Evolutionary conservation across 2,888 invertebrate genomes (phyloP).

Genomic region (Hydropsyche betteni): DNA sequence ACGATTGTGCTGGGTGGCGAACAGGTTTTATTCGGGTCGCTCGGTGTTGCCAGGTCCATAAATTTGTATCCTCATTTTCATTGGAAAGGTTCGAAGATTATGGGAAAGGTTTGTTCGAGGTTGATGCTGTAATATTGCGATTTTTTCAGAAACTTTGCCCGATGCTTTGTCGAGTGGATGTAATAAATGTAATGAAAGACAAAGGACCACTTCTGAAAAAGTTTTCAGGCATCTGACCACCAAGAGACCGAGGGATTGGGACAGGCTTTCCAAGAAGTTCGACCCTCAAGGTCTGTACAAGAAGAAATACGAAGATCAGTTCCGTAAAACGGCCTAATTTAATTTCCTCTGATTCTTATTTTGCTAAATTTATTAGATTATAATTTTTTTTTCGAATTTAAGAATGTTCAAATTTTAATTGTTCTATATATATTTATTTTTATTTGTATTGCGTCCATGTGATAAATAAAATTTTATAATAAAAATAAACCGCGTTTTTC

Average conservation of each 20-base stretch:
- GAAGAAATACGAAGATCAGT: conserved; percentile 60
- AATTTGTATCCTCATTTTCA: no score
- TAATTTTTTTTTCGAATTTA: background rate
- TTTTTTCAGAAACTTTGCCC: conserved; percentile 68
- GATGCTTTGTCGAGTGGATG: conserved; percentile 72
- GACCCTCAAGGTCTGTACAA: conserved; percentile 70
- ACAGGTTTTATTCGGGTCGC: no score
- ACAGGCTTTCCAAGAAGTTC: conserved; percentile 63
- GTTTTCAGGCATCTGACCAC: conserved; percentile 66
- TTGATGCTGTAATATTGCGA: background rate
- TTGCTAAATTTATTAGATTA: background rate
- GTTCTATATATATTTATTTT: conserved; percentile 5
- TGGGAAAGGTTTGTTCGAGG: no score
- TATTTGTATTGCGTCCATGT: background rate
- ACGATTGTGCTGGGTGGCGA: no score
- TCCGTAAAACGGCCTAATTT: conserved; percentile 23
- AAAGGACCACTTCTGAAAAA: conserved; percentile 69
- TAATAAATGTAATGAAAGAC: conserved; percentile 71
- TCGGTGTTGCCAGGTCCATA: no score
- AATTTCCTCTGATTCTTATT: no score
- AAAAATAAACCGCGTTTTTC: no score
- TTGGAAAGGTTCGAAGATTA: no score
- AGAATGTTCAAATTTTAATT: background rate
- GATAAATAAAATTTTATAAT: no score
- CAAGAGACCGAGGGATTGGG: conserved; percentile 63